Evolutionary conservation across 2,797 vertebrate genomes (phyloP), one percentile per base, ranked within the genome.

Genomic region (Falco rusticolus): DNA sequence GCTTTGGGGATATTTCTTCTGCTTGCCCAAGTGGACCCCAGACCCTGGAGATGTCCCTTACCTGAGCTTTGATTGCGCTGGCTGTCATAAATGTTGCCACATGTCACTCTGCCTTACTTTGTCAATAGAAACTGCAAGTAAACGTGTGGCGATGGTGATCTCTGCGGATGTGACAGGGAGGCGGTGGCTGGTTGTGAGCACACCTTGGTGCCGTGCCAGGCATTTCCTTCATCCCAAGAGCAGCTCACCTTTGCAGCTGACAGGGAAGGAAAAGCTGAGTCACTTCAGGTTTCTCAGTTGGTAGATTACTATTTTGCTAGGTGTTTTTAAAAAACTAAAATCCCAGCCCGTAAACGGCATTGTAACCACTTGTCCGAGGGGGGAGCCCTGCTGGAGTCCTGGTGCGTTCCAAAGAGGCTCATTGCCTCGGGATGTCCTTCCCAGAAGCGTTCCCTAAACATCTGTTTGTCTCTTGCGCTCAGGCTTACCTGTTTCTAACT

Each of bases 131-230:
- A 31, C 50, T 5, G n/a, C n/a, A 14, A 66, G 34, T n/a, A 22
- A 18, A 28, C 0, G 8, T 3, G 1, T 2, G 22, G 43, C 1
- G 7, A n/a, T 5, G 37, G 16, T 3, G 18, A 37, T 20, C 33
- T 5, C 50, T 20, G 65, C 2, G 15, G 57, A 11, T 3, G 34
- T 24, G 64, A 41, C 13, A 2, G n/a, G 1, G 75, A 34, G 71
- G 50, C 11, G 50, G 14, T 3, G 11, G 54, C 72, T 29, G 74
- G 39, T 5, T 25, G 28, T 8, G n/a, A n/a, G n/a, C 5, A 0
- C 12, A 2, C n/a, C 29, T 48, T 7, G 1, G n/a, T 34, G 5
- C 31, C 3, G 5, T 11, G 41, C 87, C 47, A 13, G 37, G 5
- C 4, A 18, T 24, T 31, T 53, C 60, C 34, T 72, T 43, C 12